Base-by-base conservation (phyloP, 2,113 vertebrate species). In the Vicugna pacos region DNA sequence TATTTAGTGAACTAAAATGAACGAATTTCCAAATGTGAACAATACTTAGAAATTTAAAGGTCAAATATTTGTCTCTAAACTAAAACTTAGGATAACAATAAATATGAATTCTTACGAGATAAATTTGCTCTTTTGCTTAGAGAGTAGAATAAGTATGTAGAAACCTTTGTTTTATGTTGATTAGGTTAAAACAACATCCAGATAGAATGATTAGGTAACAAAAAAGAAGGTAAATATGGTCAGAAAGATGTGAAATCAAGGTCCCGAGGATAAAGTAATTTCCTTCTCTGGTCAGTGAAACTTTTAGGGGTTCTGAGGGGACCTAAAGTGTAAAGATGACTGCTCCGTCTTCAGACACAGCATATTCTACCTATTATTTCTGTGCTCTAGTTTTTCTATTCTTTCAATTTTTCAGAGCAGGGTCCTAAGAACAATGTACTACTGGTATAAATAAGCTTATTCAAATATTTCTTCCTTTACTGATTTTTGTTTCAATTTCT, bases 401-500 rank as follows among this genome's bases (percentile, higher is more conserved):
- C 46, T 90, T 84, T 81, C 20, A 73, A 8, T 52, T 67, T 90
- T 95, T 58, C 77, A 81, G 48, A 92, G 38, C 22, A 80, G 42
- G 30, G 52, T 56, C 50, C 72, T 86, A 60, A 56, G 56, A 92
- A 93, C 38, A n/a, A 86, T 64, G 89, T 12, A 52, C 48, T 69
- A 79, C 50, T 70, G 16, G 52, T 46, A 90, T 56, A 86, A 95
- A 95, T 75, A 56, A 88, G 90, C 58, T 54, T 67, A 65, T 28
- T 82, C 69, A 73, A 67, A 58, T 28, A 14, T 84, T 94, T 94
- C 79, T 89, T 93, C 46, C 50, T 92, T 93, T 75, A 30, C 20
- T 88, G 38, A 82, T 65, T 90, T 94, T 30, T 94, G 69, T 89
- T 95, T 93, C 60, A 89, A 94, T 30, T 94, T 72, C 38, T n/a